Evolutionary conservation across 2,113 vertebrate genomes (phyloP).

Genomic region (Bagarius yarrelli): DNA sequence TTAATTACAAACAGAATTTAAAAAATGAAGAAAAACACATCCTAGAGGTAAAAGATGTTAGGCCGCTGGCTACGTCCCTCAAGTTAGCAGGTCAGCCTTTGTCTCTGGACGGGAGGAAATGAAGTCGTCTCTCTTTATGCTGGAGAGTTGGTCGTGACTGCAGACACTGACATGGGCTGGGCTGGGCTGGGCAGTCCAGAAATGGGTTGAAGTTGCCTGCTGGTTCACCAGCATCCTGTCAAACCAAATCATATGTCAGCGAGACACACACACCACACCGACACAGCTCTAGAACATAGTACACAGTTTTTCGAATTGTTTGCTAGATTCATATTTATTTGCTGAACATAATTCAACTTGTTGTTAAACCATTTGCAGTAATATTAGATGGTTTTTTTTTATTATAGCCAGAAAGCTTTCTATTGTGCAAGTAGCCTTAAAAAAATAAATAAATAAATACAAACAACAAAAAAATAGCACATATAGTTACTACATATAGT

Average conservation of each 20-base stretch:
- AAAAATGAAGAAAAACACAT: not conserved
- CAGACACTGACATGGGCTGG: not conserved
- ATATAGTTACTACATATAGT: too few relatives aligned
- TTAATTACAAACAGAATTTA: not conserved
- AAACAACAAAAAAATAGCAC: not conserved
- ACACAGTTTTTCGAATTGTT: too few relatives aligned
- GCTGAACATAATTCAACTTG: not conserved
- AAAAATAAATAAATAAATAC: too few relatives aligned
- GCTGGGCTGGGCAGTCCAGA: not conserved
- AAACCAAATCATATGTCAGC: conserved; percentile 24
- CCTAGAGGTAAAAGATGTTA: not conserved
- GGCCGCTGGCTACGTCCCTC: not conserved
- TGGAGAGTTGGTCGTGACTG: conserved; percentile 23
- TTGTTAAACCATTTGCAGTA: not conserved
- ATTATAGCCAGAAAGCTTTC: not conserved
- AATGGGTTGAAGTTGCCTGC: conserved; percentile 13
- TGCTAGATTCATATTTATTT: not conserved
- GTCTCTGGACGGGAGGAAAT: not conserved
- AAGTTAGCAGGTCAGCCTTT: conserved; percentile 6
- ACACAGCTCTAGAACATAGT: not conserved
- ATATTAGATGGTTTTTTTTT: rapidly evolving
- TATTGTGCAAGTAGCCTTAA: not conserved
- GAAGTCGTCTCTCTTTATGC: not conserved
- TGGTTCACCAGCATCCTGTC: conserved; percentile 41
- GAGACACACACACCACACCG: not conserved